These are phyloP conservation scores for Protaetia brevitarsis DNA, from an alignment of 1,140 invertebrate genomes.

Conservation along the genomic window DNA sequence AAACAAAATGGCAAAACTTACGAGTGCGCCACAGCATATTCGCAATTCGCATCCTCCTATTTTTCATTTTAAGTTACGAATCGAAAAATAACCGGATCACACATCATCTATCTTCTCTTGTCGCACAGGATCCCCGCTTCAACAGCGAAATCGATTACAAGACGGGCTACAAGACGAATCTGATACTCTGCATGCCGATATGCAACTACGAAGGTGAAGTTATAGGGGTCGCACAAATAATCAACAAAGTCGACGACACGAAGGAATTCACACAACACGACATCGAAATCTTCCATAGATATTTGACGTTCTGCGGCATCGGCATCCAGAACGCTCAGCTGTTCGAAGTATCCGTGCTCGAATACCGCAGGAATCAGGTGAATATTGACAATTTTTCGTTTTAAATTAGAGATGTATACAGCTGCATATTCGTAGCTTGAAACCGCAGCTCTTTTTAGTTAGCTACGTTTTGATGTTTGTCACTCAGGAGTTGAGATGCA, in stretches of 20 bases:
- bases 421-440: too few species aligned
- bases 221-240: slow-evolving; percentile 95
- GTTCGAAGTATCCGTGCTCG: slow-evolving; percentile 90
- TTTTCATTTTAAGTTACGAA: too few species aligned
- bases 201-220: slow-evolving; percentile 94
- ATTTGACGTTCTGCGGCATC: slow-evolving; percentile 95
- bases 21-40: too few species aligned
- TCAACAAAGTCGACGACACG: slow-evolving; percentile 88
- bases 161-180: slow-evolving; percentile 88
- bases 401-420: neutral
- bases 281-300: slow-evolving; percentile 81
- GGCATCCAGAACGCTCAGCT: slow-evolving; percentile 96
- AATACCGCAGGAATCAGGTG: slow-evolving; percentile 90
- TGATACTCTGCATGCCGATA: slow-evolving; percentile 92
- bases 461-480: too few species aligned
- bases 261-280: slow-evolving; percentile 85
- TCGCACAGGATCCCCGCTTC: slow-evolving; percentile 80
- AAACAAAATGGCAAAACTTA: too few species aligned
- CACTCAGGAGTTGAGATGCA: too few species aligned
- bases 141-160: slow-evolving; percentile 87
- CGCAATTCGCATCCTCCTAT: too few species aligned
- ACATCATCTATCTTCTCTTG: too few species aligned
- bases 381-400: neutral
- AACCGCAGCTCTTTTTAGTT: too few species aligned
- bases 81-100: too few species aligned